A percentile compares a stretch with the other conserved stretches of the same genome.
Evolutionary conservation across 2,113 vertebrate species (phyloP).

Genomic region (Lampris megalopsis): DNA sequence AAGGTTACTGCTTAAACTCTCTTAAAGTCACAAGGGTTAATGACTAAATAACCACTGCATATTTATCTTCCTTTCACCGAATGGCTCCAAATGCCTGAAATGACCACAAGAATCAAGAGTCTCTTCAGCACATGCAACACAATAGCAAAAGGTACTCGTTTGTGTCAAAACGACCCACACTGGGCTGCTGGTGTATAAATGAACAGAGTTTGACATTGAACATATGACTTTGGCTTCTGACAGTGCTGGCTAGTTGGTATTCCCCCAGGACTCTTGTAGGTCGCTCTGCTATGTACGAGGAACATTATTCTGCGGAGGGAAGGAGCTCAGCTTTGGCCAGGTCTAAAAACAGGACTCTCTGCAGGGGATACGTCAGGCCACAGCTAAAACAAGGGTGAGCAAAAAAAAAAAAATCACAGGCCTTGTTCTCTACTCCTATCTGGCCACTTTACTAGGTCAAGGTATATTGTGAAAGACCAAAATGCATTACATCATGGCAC

Average conservation of each 20-base stretch:
- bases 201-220: not conserved
- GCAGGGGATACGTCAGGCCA: not conserved
- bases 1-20: constrained; percentile 1
- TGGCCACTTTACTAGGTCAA: not conserved
- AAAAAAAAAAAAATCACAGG: not conserved
- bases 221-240: not conserved
- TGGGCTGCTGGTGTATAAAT: not conserved
- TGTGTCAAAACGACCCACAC: not conserved
- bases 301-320: not conserved
- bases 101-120: not conserved
- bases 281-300: not conserved
- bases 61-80: constrained; percentile 18
- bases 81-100: not conserved
- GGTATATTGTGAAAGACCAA: too few species aligned
- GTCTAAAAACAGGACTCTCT: constrained; percentile 2
- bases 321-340: not conserved
- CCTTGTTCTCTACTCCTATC: not conserved
- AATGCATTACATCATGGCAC: too few species aligned
- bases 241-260: not conserved
- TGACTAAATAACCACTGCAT: constrained; percentile 11
- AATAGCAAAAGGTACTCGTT: constrained; percentile 22
- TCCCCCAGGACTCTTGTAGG: not conserved
- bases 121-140: not conserved
- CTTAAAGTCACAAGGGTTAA: not conserved
- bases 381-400: not conserved